Base-by-base conservation (phyloP, 2,888 invertebrate genomes). In the Eristalis pertinax region DNA sequence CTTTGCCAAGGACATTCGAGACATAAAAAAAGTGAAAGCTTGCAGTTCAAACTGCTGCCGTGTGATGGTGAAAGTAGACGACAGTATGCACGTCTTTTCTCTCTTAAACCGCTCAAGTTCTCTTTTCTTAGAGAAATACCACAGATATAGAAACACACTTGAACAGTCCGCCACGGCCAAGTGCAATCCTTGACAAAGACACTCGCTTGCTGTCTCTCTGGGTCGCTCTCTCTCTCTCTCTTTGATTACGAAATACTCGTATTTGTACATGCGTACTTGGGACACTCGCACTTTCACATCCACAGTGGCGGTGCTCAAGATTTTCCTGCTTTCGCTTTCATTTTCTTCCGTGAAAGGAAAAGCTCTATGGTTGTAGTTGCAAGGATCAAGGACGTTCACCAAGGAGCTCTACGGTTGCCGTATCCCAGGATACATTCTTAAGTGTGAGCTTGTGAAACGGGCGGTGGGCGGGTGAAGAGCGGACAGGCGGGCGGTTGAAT, bases 311-410 rank as follows among this genome's bases (percentile, higher is more conserved):
- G 35, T 43, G 72, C 77, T 77, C 26, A 85, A 78, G 82, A 86
- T 86, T 78, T 85, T 38, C 70, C 83, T 75, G 41, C 58, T 84
- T 81, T 81, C 70, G 56, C 80, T 81, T 88, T 81, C 62, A 64
- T 70, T 84, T 84, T 77, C 88, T 88, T 88, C 84, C 80, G 77
- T 84, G 50, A 79, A 87, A 87, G 60, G 32, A 58, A 86, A 87
- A 87, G 79, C 87, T 64, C 58, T 73, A 41, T 79, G 35, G 62
- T 80, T 60, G 83, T 83, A 69, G 91, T 91, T 92, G 92, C 92
- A 92, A 92, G 92, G 92, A 92, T 92, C 92, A 92, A 92, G 92
- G 92, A 92, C 92, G 92, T 92, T 92, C 91, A 92, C 90, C 90
- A 91, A 91, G 89, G 89, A 89, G 79, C 88, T 67, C 68, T 58